Evolutionary conservation across 1,140 invertebrate genomes (phyloP).

Genomic region (Drosophila parabipectinata): DNA sequence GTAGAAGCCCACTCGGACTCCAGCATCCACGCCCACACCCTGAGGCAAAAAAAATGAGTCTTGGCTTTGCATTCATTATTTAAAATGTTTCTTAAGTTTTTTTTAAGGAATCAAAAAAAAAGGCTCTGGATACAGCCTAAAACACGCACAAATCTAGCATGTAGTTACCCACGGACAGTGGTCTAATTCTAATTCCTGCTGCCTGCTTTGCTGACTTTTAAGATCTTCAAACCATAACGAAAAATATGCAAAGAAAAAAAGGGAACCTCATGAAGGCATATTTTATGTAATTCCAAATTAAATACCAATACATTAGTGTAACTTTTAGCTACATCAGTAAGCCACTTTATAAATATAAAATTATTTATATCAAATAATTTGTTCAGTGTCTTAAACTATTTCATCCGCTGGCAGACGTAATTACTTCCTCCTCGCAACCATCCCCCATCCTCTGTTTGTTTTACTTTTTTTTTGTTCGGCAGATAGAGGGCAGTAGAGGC

Average conservation of each 20-base stretch:
- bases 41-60: conserved; percentile 11
- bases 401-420: conserved; percentile 48
- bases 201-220: conserved; percentile 26
- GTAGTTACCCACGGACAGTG: conserved; percentile 21
- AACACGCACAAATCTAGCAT: conserved; percentile 51
- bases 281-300: too few species aligned
- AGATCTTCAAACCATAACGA: conserved; percentile 22
- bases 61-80: conserved; percentile 1
- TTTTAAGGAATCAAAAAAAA: conserved; percentile 9
- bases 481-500: conserved; percentile 54
- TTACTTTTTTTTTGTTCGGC: not conserved
- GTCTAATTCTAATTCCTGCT: conserved; percentile 39
- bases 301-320: not conserved
- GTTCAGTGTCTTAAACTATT: conserved; percentile 4
- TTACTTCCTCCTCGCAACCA: conserved; percentile 44
- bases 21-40: conserved; percentile 33
- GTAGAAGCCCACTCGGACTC: conserved; percentile 20
- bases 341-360: not conserved
- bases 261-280: not conserved
- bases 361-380: not conserved
- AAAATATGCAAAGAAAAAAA: not conserved
- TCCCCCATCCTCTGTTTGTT: not conserved
- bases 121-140: conserved; percentile 18
- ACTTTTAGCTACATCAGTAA: not conserved
- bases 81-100: not conserved